Conservation (phyloP, 1,140 invertebrate genomes). For the Orius insidiosus region DNA sequence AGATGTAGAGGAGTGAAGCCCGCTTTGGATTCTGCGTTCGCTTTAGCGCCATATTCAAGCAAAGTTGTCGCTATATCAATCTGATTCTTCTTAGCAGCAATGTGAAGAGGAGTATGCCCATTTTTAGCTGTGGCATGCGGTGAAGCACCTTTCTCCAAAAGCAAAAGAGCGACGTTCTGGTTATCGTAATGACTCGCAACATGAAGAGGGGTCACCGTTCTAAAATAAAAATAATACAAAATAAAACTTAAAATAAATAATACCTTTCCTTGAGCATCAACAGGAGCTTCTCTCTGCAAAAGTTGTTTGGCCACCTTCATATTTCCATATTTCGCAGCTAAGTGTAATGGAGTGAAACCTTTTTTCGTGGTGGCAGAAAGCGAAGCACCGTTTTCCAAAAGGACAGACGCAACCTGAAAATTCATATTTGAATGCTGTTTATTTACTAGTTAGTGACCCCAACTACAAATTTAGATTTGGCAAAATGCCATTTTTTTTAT, state of each 20-base stretch:
- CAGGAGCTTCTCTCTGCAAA: slow-evolving; percentile 66
- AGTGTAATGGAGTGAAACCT: slow-evolving; percentile 92
- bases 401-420: slow-evolving; percentile 62
- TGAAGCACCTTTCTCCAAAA: slow-evolving; percentile 86
- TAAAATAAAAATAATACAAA: slow-evolving; percentile 21
- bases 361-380: slow-evolving; percentile 84
- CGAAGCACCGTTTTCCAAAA: slow-evolving; percentile 87
- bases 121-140: slow-evolving; percentile 94
- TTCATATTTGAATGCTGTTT: slow-evolving; percentile 29
- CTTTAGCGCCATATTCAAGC: slow-evolving; percentile 77
- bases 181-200: slow-evolving; percentile 97
- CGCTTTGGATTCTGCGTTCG: slow-evolving; percentile 73
- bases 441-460: neutral
- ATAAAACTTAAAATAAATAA: neutral
- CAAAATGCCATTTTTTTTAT: slow-evolving; percentile 1
- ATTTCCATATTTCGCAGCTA: slow-evolving; percentile 94
- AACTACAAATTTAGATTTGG: neutral
- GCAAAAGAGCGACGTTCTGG: slow-evolving; percentile 72
- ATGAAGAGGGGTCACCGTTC: slow-evolving; percentile 93
- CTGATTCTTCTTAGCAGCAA: slow-evolving; percentile 96
- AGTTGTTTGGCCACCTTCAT: slow-evolving; percentile 79
- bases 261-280: slow-evolving; percentile 86
- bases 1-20: slow-evolving; percentile 90
- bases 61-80: slow-evolving; percentile 84
- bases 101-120: slow-evolving; percentile 94